phyloP scores from a whole-genome alignment of 2,797 vertebrate genomes.

The Enteromius trimaculatus region DNA sequence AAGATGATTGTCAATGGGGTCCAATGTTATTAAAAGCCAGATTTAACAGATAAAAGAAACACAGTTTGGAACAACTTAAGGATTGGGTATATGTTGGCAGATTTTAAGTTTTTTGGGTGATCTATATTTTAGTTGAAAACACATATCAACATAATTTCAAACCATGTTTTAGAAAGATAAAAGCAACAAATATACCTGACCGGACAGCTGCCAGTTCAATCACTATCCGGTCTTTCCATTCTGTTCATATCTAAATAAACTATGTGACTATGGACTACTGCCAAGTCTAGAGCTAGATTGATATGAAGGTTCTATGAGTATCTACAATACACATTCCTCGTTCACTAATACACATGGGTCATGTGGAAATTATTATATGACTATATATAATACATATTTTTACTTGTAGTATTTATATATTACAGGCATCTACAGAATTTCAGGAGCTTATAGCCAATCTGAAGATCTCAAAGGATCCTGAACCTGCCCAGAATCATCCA shows the following conservation, averaged over 20 bases:
- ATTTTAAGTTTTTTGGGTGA: neutral
- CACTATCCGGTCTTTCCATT: neutral
- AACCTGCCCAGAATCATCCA: constrained; percentile 68
- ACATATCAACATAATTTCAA: neutral
- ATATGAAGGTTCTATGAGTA: neutral
- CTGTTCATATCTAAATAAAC: neutral
- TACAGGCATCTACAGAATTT: constrained; percentile 81
- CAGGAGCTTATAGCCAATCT: constrained; percentile 89
- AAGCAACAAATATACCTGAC: neutral
- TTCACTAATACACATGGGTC: neutral
- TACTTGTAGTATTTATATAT: constrained; percentile 20
- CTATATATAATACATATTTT: neutral
- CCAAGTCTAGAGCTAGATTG: neutral
- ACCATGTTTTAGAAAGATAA: neutral
- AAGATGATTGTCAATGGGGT: neutral
- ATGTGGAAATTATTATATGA: neutral
- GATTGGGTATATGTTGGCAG: neutral
- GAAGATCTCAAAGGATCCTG: constrained; percentile 83
- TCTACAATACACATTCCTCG: neutral
- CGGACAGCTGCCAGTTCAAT: neutral
- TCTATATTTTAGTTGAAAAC: neutral
- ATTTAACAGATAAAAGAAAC: neutral
- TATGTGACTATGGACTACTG: neutral
- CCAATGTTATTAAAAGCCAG: neutral
- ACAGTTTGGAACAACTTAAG: neutral